Percentiles rank a stretch among this genome's conserved stretches.
Evolutionary conservation across 2,888 invertebrate genomes (phyloP).

Genomic region (Euplagia quadripunctaria): DNA sequence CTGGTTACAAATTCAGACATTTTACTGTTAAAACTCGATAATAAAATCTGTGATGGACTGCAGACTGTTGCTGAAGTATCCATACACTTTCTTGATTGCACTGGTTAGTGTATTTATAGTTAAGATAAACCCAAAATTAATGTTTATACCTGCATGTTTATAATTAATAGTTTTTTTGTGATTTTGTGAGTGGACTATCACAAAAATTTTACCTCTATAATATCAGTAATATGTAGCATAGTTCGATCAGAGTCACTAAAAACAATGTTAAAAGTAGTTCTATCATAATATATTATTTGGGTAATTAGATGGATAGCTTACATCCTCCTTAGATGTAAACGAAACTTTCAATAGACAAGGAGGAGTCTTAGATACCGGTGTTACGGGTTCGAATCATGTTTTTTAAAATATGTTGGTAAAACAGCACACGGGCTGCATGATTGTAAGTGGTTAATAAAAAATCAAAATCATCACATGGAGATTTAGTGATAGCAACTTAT

Average conservation of each 20-base stretch:
- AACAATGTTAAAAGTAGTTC: no score
- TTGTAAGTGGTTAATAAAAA: not conserved
- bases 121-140: not conserved
- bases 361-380: not conserved
- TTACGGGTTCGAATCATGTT: not conserved
- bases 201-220: not conserved
- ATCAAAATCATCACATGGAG: not conserved
- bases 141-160: not conserved
- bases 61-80: constrained; percentile 52
- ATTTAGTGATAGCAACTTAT: not conserved
- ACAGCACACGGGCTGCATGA: not conserved
- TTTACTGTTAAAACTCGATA: constrained; percentile 69
- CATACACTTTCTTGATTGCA: constrained; percentile 56
- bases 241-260: not conserved
- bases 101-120: not conserved
- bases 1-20: constrained; percentile 69
- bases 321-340: no score
- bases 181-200: not conserved
- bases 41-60: constrained; percentile 75
- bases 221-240: no score
- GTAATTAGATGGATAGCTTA: no score
- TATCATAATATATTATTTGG: no score
- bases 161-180: not conserved
- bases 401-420: constrained; percentile 1
- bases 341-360: no score